Evolutionary conservation across 2,113 vertebrate genomes (phyloP).

Genomic region (Rhipidura dahli): DNA sequence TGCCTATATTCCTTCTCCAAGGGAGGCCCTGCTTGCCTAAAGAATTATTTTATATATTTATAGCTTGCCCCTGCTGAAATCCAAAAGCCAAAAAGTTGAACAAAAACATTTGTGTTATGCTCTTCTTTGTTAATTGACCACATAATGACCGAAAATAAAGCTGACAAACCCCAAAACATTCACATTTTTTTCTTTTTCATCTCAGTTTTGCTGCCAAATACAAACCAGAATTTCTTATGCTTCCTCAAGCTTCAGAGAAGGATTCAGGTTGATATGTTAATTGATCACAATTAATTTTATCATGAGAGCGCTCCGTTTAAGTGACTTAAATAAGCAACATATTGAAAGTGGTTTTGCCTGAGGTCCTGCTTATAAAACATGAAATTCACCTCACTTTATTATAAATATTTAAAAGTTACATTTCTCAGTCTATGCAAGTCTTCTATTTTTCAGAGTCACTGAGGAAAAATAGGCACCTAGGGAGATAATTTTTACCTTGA

Average conservation of each 20-base stretch:
- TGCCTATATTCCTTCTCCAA: not conserved
- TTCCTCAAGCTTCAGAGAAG: not conserved
- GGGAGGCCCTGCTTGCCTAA: not conserved
- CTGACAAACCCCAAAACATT: not conserved
- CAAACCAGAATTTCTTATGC: not conserved
- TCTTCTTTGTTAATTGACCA: not conserved
- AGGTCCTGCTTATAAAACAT: not conserved
- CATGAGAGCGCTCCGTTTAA: not conserved
- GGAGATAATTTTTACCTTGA: not conserved
- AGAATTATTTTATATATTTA: not conserved
- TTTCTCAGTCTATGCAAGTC: not conserved
- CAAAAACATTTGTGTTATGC: not conserved
- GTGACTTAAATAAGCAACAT: not conserved
- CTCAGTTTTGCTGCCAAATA: not conserved
- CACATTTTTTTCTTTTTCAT: not conserved
- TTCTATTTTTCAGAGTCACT: not conserved
- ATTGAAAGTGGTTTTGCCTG: not conserved
- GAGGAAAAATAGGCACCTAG: not conserved
- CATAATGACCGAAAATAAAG: not conserved
- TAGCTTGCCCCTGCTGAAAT: not conserved
- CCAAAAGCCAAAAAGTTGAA: fast-evolving
- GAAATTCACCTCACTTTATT: not conserved
- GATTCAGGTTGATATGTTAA: not conserved
- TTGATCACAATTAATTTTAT: not conserved
- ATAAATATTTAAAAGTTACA: not conserved